Base-by-base conservation (phyloP, 2,113 vertebrate species). In the Forbesichthys papilliferus region DNA sequence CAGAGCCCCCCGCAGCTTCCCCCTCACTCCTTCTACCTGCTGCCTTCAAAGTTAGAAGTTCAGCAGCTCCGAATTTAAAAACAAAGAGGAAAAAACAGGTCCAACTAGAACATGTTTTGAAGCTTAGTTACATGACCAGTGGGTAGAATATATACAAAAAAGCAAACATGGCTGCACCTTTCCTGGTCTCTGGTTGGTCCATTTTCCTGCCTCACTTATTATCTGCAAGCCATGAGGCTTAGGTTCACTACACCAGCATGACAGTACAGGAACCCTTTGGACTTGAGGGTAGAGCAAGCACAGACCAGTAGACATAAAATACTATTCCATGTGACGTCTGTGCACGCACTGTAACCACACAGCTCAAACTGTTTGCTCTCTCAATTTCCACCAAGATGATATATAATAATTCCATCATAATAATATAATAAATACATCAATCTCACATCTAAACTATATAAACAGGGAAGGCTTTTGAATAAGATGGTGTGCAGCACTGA, bases 11-110 rank as follows among this genome's bases (percentile, higher is more conserved):
- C 27, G 27, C 27, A 27, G 27, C 27, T 27, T 27, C 27, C 27
- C 27, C 27, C 27, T 2, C 27, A 27, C 27, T 64, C 85, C 81
- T 78, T 86, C 83, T 86, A 73, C 82, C 71, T 78, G 73, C 79
- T 81, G 83, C 78, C 86, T 91, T 90, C 84, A 89, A 90, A 91
- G 88, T 75, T 79, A 72, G 73, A 71, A 89, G 86, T 83, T 88
- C 82, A 81, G 72, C 68, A 66, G 74, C 84, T 84, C 80, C 66
- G 84, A 85, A 83, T 87, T 85, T 86, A 84, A 85, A 90, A 89
- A 92, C 75, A 87, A 88, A 83, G 46, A 13, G 54, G 48, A 68
- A 51, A 82, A 78, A 73, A 83, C 68, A 48, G 27, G 68, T 84
- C 69, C 74, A 14, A 55, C 65, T 59, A 68, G 78, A 83, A 72